These are phyloP conservation scores for Dendrocincla tyrannina DNA, from an alignment of 2,797 vertebrate genomes.

Conservation along the genomic window DNA sequence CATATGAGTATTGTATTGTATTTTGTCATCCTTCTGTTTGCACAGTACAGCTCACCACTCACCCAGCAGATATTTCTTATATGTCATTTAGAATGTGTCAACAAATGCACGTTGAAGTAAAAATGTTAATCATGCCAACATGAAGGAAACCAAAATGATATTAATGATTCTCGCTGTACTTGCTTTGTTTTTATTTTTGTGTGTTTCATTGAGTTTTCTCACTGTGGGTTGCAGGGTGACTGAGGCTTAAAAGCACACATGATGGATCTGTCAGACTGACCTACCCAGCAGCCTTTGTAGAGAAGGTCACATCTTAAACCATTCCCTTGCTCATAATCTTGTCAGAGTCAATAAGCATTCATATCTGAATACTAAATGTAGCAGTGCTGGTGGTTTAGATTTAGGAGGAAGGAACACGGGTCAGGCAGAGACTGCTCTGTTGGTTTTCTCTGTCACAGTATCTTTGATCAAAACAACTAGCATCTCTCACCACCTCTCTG, in stretches of 20 bases:
- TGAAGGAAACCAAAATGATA: neutral
- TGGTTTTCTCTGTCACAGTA: neutral
- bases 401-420: conserved; percentile 2
- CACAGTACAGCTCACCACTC: neutral
- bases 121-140: neutral
- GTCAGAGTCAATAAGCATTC: conserved; percentile 60
- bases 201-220: conserved; percentile 12
- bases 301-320: conserved; percentile 8
- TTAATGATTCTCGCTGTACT: neutral
- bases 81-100: neutral
- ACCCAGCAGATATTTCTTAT: neutral
- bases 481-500: neutral
- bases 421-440: neutral
- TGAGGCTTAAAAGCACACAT: neutral
- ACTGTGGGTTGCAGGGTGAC: neutral
- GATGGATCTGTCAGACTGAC: conserved; percentile 46
- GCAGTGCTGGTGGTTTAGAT: conserved; percentile 33
- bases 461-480: neutral
- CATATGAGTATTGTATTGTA: neutral
- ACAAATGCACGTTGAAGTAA: neutral
- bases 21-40: neutral
- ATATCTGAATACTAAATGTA: conserved; percentile 20
- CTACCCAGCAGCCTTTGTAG: conserved; percentile 26
- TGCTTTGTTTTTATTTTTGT: conserved; percentile 22
- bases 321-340: conserved; percentile 6